Conservation (phyloP, 2,888 invertebrate species). For the Eutolmus rufibarbis region DNA sequence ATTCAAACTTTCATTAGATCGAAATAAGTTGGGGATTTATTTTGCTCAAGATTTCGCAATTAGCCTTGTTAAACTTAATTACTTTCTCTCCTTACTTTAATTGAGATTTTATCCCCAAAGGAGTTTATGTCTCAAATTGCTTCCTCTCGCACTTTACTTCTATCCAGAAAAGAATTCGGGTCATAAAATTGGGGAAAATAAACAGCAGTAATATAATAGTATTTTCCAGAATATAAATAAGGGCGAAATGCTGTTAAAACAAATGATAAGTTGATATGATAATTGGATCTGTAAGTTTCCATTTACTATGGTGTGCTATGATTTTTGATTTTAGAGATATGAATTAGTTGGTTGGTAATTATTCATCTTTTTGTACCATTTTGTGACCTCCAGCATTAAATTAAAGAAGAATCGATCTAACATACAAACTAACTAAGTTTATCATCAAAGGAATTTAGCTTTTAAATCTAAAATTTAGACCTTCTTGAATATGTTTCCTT, state of each 20-base stretch:
- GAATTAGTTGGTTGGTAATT: no score
- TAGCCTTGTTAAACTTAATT: conserved; percentile 36
- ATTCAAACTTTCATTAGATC: conserved; percentile 7
- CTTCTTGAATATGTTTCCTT: no score
- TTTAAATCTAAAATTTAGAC: no score
- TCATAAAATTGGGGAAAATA: background rate
- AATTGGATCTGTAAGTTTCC: background rate
- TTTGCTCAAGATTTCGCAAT: conserved; percentile 21
- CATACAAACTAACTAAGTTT: no score
- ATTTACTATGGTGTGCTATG: background rate
- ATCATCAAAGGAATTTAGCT: no score
- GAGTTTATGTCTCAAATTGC: background rate
- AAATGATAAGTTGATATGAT: background rate
- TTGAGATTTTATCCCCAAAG: background rate
- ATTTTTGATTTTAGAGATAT: background rate
- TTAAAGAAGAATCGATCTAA: no score
- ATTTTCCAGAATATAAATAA: background rate
- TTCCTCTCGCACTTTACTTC: background rate
- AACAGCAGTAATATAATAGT: background rate
- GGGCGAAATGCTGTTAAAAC: background rate
- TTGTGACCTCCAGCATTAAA: no score
- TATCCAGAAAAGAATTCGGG: background rate
- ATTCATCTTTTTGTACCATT: no score
- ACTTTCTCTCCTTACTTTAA: background rate
- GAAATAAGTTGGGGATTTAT: conserved; percentile 10